These are phyloP conservation scores for Tipula unca DNA, from an alignment of 2,888 invertebrate species.

Conservation along the genomic window DNA sequence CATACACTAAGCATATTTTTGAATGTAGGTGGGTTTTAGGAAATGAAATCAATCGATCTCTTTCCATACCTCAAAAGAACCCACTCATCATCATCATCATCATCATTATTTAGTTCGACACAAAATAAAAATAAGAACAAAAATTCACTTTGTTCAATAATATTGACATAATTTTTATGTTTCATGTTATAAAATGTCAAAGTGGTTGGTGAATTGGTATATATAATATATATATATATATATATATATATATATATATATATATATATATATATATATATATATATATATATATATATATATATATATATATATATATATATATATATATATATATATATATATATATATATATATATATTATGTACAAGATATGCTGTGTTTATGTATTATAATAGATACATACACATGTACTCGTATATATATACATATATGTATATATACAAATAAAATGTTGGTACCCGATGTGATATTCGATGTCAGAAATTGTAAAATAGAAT, in stretches of 20 bases:
- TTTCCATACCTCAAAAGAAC: background rate
- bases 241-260: background rate
- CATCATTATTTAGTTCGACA: background rate
- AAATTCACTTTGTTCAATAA: background rate
- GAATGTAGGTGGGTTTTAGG: background rate
- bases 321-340: too few species aligned
- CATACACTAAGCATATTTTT: background rate
- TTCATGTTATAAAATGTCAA: background rate
- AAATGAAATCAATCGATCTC: background rate
- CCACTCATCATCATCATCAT: background rate
- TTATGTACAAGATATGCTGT: too few species aligned
- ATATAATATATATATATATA: background rate
- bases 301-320: background rate
- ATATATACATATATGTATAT: background rate
- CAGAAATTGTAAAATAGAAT: conserved; percentile 3
- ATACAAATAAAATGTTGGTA: background rate
- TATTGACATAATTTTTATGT: background rate
- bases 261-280: background rate
- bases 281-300: background rate
- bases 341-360: background rate
- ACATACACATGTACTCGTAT: background rate
- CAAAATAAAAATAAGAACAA: background rate
- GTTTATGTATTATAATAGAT: background rate
- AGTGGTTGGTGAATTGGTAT: background rate
- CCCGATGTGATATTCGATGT: background rate